Conservation (phyloP, 2,797 vertebrate genomes). For the Cuniculus paca region DNA sequence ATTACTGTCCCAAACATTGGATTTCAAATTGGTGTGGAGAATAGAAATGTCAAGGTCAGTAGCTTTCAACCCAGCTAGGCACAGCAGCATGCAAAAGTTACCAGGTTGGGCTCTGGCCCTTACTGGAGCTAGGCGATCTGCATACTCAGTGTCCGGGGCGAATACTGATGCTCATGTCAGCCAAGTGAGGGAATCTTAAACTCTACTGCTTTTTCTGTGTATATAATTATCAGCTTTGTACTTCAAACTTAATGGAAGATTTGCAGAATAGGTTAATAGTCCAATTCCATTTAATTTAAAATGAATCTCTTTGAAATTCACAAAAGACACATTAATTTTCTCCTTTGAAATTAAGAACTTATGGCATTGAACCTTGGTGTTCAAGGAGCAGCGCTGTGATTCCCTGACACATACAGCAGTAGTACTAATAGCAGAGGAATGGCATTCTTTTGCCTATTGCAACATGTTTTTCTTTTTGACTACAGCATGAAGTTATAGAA, state of each 20-base stretch:
- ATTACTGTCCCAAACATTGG: not conserved
- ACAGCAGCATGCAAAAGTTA: not conserved
- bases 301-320: not conserved
- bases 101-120: not conserved
- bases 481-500: not conserved
- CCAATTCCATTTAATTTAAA: conserved; percentile 31
- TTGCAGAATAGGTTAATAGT: not conserved
- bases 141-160: not conserved
- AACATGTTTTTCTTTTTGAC: not conserved
- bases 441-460: not conserved
- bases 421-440: not conserved
- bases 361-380: not conserved
- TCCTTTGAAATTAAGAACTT: not conserved
- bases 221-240: not conserved
- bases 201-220: not conserved
- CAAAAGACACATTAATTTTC: not conserved
- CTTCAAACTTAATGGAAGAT: conserved; percentile 19
- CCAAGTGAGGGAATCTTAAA: not conserved
- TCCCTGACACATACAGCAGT: not conserved
- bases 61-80: not conserved
- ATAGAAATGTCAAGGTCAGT: not conserved
- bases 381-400: not conserved
- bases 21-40: not conserved
- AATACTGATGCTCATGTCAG: not conserved
- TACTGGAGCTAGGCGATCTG: not conserved